Conservation (phyloP, 2,113 vertebrate species). For the Chlorodrepanis virens region DNA sequence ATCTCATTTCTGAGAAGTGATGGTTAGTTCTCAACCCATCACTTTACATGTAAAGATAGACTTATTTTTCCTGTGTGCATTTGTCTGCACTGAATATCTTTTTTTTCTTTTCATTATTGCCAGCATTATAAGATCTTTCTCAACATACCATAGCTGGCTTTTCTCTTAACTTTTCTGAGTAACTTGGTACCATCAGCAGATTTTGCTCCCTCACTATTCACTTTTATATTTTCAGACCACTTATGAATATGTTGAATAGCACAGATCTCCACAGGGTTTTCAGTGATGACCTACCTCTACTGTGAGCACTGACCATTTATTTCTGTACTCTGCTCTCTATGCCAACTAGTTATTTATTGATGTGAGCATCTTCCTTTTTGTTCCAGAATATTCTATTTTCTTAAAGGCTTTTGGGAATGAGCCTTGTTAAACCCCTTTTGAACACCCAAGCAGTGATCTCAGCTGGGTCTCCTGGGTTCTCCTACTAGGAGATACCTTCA, state of each 20-base stretch:
- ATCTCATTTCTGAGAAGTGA: constrained; percentile 36
- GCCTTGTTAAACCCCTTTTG: background rate
- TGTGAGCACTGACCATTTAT: background rate
- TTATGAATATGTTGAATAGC: background rate
- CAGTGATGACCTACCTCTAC: background rate
- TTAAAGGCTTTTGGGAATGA: background rate
- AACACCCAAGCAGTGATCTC: background rate
- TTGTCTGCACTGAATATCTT: background rate
- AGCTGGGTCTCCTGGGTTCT: background rate
- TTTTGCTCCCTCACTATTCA: background rate
- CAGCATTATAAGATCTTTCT: background rate
- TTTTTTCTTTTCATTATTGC: background rate
- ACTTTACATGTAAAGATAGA: background rate
- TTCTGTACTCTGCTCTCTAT: background rate
- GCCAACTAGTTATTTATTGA: background rate
- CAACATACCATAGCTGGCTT: background rate
- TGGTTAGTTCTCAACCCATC: background rate
- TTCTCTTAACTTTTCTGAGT: background rate
- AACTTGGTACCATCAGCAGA: background rate
- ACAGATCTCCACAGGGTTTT: background rate
- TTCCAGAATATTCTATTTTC: background rate
- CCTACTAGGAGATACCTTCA: background rate
- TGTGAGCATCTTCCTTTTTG: background rate
- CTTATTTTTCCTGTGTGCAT: background rate
- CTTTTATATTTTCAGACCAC: background rate